Conservation (phyloP, 2,113 vertebrate species). For the Tricholaema leucomelas region DNA sequence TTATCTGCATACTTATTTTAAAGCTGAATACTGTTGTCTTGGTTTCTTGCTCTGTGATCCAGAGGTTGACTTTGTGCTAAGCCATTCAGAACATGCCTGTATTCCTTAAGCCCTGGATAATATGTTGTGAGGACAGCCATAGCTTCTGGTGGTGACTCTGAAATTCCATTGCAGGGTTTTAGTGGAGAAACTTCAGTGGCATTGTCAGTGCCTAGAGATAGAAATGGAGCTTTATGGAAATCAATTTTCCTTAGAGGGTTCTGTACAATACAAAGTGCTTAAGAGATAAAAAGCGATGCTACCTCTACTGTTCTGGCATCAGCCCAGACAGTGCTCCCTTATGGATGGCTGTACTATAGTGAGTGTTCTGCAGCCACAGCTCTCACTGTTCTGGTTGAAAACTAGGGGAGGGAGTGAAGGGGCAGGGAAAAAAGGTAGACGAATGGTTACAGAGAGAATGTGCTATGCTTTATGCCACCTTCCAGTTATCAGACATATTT, state of each 20-base stretch:
- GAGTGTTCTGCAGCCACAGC: not conserved
- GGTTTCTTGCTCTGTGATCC: not conserved
- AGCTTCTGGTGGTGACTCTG: not conserved
- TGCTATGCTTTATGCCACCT: not conserved
- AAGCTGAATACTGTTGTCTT: not conserved
- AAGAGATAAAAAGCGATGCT: conserved; percentile 37
- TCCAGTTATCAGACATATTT: not conserved
- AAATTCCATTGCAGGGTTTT: conserved; percentile 6
- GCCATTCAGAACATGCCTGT: not conserved
- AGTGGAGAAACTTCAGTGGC: conserved; percentile 8
- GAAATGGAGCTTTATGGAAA: conserved; percentile 36
- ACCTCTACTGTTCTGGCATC: conserved; percentile 39
- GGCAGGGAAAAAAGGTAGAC: not conserved
- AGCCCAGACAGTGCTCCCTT: not conserved
- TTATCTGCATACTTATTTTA: not conserved
- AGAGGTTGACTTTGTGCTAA: not conserved
- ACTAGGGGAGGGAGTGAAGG: not conserved
- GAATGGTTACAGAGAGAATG: not conserved
- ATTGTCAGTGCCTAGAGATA: conserved; percentile 29
- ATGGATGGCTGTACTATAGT: not conserved
- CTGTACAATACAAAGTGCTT: conserved; percentile 31
- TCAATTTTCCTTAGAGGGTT: conserved; percentile 35
- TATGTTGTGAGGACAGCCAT: not conserved
- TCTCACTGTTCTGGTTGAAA: not conserved
- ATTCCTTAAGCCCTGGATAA: not conserved